Percentiles rank a stretch among this genome's conserved stretches.
Evolutionary conservation across 2,113 vertebrate genomes (phyloP).

Genomic region (Notarius quadriscutis): DNA sequence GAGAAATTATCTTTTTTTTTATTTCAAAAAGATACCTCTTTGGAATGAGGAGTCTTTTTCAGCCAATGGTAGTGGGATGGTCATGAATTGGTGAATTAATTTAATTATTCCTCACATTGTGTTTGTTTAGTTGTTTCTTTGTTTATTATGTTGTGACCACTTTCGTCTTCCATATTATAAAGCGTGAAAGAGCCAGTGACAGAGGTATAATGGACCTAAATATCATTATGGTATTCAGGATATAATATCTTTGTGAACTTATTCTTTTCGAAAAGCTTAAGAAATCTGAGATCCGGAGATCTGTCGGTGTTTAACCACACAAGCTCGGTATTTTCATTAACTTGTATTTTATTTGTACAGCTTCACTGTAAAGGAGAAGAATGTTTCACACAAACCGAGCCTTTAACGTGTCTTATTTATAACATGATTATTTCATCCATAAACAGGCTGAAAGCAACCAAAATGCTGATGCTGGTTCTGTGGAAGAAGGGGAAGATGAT

Average conservation of each 20-base stretch:
- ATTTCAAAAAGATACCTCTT: not conserved
- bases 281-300: not conserved
- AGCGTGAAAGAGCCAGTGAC: not conserved
- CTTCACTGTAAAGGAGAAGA: not conserved
- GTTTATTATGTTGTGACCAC: not conserved
- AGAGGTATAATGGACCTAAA: not conserved
- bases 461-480: slow-evolving; percentile 68
- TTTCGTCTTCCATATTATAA: not conserved
- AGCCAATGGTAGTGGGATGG: not conserved
- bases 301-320: not conserved
- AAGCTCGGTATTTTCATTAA: not conserved
- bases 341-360: not conserved
- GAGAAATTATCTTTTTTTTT: not conserved
- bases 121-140: not conserved
- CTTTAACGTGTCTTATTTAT: not conserved
- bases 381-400: not conserved
- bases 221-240: not conserved
- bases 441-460: slow-evolving; percentile 88
- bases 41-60: not conserved
- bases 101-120: not conserved
- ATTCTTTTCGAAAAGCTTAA: not conserved
- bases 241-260: not conserved
- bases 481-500: slow-evolving; percentile 81
- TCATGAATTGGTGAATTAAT: not conserved
- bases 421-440: not conserved